These are phyloP conservation scores for Gila robusta DNA, from an alignment of 2,797 vertebrate species.

Conservation along the genomic window DNA sequence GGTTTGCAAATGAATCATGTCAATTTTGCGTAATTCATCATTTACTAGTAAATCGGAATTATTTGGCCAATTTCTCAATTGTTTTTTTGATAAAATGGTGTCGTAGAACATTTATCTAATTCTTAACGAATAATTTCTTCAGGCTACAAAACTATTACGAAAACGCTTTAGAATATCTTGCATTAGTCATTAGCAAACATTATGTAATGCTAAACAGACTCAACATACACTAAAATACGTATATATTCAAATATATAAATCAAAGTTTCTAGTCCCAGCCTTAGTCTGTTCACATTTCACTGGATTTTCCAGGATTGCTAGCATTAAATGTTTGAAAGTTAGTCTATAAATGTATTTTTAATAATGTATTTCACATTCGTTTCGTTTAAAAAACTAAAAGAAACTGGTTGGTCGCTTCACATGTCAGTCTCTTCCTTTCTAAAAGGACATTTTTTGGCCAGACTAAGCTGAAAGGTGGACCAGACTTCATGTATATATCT, in stretches of 20 bases:
- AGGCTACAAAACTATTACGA: neutral
- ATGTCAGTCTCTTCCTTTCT: neutral
- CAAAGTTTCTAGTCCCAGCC: neutral
- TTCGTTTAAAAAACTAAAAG: neutral
- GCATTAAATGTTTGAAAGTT: neutral
- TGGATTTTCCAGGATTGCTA: too few relatives aligned
- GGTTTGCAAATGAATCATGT: neutral
- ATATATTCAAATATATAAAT: too few relatives aligned
- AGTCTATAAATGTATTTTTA: neutral
- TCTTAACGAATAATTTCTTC: neutral
- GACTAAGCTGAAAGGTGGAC: neutral
- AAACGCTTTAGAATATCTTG: neutral
- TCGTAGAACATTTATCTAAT: neutral
- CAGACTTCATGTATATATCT: too few relatives aligned
- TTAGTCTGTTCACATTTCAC: neutral
- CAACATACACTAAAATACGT: neutral
- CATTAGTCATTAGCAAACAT: neutral
- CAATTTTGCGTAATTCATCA: neutral
- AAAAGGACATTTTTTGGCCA: neutral
- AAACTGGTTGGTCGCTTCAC: neutral
- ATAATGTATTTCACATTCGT: neutral
- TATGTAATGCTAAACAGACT: neutral
- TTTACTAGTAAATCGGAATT: neutral
- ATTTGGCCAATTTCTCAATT: neutral
- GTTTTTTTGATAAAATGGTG: neutral